These are phyloP conservation scores for Meloidogyne hapla DNA, from an alignment of 1,140 invertebrate genomes.

Conservation along the genomic window DNA sequence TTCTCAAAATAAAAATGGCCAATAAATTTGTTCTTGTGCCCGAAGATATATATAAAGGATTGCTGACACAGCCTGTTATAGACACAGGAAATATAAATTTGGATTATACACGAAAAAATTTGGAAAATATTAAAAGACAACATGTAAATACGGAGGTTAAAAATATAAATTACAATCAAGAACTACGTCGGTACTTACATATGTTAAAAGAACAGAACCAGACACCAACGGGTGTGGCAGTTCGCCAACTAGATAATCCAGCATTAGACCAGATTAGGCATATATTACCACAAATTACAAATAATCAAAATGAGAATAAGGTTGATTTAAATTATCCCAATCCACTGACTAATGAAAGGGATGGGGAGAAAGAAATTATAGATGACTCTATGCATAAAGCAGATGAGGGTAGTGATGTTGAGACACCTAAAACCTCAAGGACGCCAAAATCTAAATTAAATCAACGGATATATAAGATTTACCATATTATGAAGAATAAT, in stretches of 20 bases:
- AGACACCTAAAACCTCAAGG: too few relatives aligned
- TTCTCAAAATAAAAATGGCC: neutral
- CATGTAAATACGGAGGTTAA: too few relatives aligned
- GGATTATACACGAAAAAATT: conserved; percentile 11
- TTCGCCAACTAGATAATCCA: neutral
- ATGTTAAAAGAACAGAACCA: conserved; percentile 24
- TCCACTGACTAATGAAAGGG: neutral
- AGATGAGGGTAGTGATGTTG: neutral
- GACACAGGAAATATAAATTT: conserved; percentile 4
- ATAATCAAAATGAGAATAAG: too few relatives aligned
- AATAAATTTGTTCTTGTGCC: conserved; percentile 24
- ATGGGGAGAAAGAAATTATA: conserved; percentile 14
- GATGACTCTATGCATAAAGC: neutral
- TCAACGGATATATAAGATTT: too few relatives aligned
- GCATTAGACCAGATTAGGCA: neutral
- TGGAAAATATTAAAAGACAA: too few relatives aligned
- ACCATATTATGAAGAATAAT: too few relatives aligned
- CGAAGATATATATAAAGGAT: conserved; percentile 26
- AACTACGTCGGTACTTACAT: conserved; percentile 18
- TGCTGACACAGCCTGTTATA: neutral
- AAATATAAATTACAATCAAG: neutral
- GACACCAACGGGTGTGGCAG: conserved; percentile 11
- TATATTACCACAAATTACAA: too few relatives aligned
- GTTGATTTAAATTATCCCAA: too few relatives aligned
- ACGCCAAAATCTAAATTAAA: too few relatives aligned